Evolutionary conservation across 2,888 invertebrate genomes (phyloP).

Genomic region (Athetis lepigone): DNA sequence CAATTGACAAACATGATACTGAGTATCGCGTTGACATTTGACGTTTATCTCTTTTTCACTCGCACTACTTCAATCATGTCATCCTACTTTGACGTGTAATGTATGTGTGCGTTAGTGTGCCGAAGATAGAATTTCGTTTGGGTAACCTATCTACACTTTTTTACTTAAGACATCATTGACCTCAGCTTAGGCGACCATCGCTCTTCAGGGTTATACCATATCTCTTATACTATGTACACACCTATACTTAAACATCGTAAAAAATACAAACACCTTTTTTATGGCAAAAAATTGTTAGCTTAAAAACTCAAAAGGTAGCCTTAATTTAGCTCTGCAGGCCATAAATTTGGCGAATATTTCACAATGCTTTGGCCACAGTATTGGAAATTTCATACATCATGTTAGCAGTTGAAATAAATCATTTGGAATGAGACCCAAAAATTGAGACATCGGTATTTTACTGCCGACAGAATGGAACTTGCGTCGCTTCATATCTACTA

Average conservation of each 20-base stretch:
- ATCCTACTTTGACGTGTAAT: no score
- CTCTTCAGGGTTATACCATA: neutral
- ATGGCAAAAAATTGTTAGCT: slow-evolving; percentile 28
- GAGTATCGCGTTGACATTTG: no score
- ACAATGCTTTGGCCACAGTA: slow-evolving; percentile 56
- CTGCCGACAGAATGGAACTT: slow-evolving; percentile 44
- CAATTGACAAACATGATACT: no score
- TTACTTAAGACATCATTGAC: no score
- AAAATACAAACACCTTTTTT: slow-evolving; percentile 26
- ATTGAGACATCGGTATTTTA: slow-evolving; percentile 65
- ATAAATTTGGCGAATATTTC: slow-evolving; percentile 43
- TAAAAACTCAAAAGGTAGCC: slow-evolving; percentile 22
- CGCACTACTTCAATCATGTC: no score
- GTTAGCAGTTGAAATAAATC: slow-evolving; percentile 65
- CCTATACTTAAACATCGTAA: slow-evolving; percentile 36
- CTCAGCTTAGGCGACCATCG: no score
- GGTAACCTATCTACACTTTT: no score
- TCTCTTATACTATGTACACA: neutral
- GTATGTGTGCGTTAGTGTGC: no score
- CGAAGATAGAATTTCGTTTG: no score
- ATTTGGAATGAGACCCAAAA: slow-evolving; percentile 64
- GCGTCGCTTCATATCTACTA: slow-evolving; percentile 56
- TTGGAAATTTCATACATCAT: slow-evolving; percentile 54
- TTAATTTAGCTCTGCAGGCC: slow-evolving; percentile 45
- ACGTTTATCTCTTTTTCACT: no score